These are phyloP conservation scores for Malthinus flaveolus DNA, from an alignment of 2,888 invertebrate genomes.

Conservation along the genomic window DNA sequence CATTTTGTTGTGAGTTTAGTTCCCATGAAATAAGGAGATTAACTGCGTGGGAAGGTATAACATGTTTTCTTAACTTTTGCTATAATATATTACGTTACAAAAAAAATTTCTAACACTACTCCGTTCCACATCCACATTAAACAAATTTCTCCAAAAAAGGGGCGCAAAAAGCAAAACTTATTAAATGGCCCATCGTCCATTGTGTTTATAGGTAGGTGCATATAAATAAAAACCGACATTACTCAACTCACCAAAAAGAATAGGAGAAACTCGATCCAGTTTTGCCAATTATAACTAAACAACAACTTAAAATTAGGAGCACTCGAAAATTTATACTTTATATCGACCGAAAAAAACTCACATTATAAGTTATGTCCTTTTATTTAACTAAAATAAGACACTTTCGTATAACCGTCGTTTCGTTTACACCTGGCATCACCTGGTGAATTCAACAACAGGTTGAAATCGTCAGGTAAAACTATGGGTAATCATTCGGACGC, in stretches of 20 bases:
- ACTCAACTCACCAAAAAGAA: conserved; percentile 13
- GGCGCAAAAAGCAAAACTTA: background rate
- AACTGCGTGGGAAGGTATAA: conserved; percentile 14
- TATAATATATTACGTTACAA: conserved; percentile 3
- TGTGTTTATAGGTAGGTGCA: conserved; percentile 1
- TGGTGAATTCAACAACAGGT: conserved; percentile 34
- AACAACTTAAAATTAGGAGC: conserved; percentile 2
- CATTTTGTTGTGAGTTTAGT: conserved; percentile 11
- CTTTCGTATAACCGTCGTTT: conserved; percentile 26
- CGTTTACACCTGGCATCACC: conserved; percentile 35
- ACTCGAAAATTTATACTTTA: background rate
- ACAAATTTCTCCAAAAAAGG: too few species aligned
- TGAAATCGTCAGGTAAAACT: conserved; percentile 25
- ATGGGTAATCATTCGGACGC: conserved; percentile 7
- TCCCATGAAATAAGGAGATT: conserved; percentile 16
- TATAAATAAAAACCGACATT: background rate
- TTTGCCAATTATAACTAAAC: conserved; percentile 9
- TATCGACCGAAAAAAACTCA: conserved; percentile 4
- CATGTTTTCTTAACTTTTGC: conserved; percentile 1
- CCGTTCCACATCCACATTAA: background rate
- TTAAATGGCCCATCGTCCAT: background rate
- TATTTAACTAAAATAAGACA: conserved; percentile 2
- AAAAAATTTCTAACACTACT: background rate
- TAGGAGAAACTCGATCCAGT: conserved; percentile 16
- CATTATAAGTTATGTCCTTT: conserved; percentile 10